These are phyloP conservation scores for Elysia crispata DNA, from an alignment of 2,888 invertebrate species.

Conservation along the genomic window DNA sequence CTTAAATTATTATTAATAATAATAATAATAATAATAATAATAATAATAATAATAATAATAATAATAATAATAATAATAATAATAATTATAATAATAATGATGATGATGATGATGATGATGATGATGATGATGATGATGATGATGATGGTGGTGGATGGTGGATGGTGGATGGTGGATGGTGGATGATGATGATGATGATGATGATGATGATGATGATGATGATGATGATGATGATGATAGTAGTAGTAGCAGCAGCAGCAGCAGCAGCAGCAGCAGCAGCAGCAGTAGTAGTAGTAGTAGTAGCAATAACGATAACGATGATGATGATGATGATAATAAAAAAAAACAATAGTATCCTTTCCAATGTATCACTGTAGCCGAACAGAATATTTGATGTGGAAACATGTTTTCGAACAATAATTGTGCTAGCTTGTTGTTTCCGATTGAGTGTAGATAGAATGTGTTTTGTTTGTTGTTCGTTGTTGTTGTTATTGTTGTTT, in stretches of 20 bases:
- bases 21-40: too few relatives aligned
- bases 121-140: too few relatives aligned
- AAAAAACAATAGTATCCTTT: not conserved
- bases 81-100: not conserved
- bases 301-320: not conserved
- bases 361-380: not conserved
- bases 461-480: too few relatives aligned
- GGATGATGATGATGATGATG: too few relatives aligned
- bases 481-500: too few relatives aligned
- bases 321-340: too few relatives aligned
- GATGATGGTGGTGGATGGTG: too few relatives aligned
- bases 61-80: not conserved
- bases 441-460: too few relatives aligned
- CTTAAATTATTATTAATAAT: too few relatives aligned
- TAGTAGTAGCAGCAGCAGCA: not conserved
- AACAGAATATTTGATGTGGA: not conserved
- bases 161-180: too few relatives aligned
- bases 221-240: not conserved
- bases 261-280: not conserved
- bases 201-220: not conserved
- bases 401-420: too few relatives aligned
- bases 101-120: not conserved
- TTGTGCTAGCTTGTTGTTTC: too few relatives aligned
- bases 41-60: not conserved
- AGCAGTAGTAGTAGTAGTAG: constrained; percentile 4